Percentiles rank a stretch among this genome's conserved stretches.
phyloP scores from a whole-genome alignment of 2,888 invertebrate genomes.

The Coelinius sp. region DNA sequence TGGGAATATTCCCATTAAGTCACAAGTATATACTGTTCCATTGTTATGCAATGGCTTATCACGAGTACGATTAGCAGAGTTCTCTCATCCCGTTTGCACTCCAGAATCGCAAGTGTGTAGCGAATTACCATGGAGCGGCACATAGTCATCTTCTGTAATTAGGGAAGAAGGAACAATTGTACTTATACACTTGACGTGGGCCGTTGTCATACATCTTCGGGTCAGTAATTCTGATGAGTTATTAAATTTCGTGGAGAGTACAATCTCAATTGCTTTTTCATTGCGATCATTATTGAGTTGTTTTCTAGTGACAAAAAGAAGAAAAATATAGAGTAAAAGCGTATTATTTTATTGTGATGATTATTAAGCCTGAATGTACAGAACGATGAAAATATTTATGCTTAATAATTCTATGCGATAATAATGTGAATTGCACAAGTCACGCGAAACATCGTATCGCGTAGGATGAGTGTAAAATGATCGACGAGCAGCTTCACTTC shows the following conservation, averaged over 20 bases:
- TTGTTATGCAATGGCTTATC: conserved; percentile 32
- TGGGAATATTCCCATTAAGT: conserved; percentile 34
- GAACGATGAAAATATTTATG: neutral
- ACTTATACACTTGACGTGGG: neutral
- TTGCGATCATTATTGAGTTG: neutral
- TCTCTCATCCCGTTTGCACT: conserved; percentile 20
- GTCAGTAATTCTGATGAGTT: neutral
- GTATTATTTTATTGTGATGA: neutral
- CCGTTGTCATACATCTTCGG: neutral
- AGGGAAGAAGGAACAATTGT: conserved; percentile 10
- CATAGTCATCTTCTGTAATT: conserved; percentile 25
- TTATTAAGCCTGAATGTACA: conserved; percentile 14
- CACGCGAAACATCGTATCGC: neutral
- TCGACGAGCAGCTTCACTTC: neutral
- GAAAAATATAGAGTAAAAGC: neutral
- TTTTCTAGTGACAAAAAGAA: neutral
- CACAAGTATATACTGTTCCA: conserved; percentile 26
- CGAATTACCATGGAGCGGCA: neutral
- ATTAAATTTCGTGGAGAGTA: neutral
- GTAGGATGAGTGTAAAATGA: neutral
- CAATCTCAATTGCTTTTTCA: neutral
- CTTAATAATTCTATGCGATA: neutral
- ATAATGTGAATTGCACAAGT: conserved; percentile 18
- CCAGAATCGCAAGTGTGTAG: neutral
- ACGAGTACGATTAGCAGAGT: conserved; percentile 28